A percentile compares a stretch with the other conserved stretches of the same genome.
These are phyloP conservation scores for Anarhynchus alexandrinus DNA, from an alignment of 2,113 vertebrate species.

Conservation along the genomic window DNA sequence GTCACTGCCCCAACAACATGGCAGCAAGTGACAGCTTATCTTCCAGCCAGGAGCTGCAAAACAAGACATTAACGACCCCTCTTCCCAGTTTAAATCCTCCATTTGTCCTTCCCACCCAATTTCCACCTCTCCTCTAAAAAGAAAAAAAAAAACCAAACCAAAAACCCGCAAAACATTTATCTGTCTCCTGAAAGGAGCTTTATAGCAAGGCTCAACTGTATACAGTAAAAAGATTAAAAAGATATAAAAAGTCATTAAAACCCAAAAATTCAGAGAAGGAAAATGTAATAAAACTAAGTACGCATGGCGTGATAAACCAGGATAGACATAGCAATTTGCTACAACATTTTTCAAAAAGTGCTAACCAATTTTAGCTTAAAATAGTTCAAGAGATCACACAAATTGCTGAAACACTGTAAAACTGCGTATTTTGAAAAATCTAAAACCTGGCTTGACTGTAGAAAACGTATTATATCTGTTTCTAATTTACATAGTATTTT, in stretches of 20 bases:
- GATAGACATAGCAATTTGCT: slow-evolving; percentile 45
- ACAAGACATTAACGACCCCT: not conserved
- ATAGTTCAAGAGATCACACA: slow-evolving; percentile 32
- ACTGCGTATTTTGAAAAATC: slow-evolving; percentile 23
- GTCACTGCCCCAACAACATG: not conserved
- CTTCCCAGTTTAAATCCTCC: not conserved
- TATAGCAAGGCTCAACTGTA: slow-evolving; percentile 46
- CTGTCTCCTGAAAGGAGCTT: slow-evolving; percentile 4
- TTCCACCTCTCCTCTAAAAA: not conserved
- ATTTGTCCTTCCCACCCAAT: not conserved
- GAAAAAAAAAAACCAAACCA: not conserved
- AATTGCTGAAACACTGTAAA: slow-evolving; percentile 43
- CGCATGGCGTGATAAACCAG: slow-evolving; percentile 11
- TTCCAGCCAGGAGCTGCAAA: not conserved
- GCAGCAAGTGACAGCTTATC: not conserved
- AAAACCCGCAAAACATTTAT: not conserved
- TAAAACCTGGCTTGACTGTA: slow-evolving; percentile 51
- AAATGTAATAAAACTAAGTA: slow-evolving; percentile 20
- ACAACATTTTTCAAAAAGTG: slow-evolving; percentile 44
- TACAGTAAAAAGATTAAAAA: slow-evolving; percentile 30
- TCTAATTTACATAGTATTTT: slow-evolving; percentile 36
- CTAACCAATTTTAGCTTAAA: slow-evolving; percentile 49
- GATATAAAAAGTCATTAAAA: slow-evolving; percentile 22
- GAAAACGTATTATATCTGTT: slow-evolving; percentile 22
- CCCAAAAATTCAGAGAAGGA: slow-evolving; percentile 19